phyloP scores from a whole-genome alignment of 1,140 invertebrate species.

The Melipona quadrifasciata region DNA sequence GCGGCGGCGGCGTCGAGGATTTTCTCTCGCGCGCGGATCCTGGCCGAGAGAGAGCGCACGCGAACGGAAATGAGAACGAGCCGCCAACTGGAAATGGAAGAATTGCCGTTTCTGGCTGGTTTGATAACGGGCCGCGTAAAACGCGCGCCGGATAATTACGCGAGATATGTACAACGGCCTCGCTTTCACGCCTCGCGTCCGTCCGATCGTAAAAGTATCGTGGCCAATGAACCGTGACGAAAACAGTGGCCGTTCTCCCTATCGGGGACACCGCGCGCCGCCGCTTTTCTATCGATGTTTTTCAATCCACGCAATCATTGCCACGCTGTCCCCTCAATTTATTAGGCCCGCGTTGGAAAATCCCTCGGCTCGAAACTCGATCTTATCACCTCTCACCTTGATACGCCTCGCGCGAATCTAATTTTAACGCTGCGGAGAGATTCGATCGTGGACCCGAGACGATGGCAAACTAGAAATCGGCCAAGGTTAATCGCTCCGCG shows the following conservation, averaged over 20 bases:
- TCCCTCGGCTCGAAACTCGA: background rate
- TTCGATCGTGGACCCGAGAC: background rate
- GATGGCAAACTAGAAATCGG: background rate
- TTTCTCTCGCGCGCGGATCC: slow-evolving; percentile 8
- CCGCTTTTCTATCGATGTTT: background rate
- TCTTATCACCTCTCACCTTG: background rate
- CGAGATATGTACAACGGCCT: slow-evolving; percentile 35
- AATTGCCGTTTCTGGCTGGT: slow-evolving; percentile 35
- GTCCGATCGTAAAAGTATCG: slow-evolving; percentile 48
- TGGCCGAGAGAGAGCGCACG: background rate
- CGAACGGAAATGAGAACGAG: slow-evolving; percentile 14
- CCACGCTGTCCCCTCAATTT: slow-evolving; percentile 9
- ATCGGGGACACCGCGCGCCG: slow-evolving; percentile 27
- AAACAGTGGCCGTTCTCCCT: slow-evolving; percentile 31
- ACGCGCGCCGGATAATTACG: slow-evolving; percentile 42
- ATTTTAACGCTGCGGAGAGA: background rate
- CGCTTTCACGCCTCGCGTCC: slow-evolving; percentile 50
- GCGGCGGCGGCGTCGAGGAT: background rate
- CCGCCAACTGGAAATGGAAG: background rate
- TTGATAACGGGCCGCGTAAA: slow-evolving; percentile 19
- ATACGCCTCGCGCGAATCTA: background rate
- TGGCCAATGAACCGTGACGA: slow-evolving; percentile 46
- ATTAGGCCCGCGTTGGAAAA: background rate
- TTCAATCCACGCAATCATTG: slow-evolving; percentile 32
- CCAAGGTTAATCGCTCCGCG: background rate